Conservation (phyloP, 2,797 vertebrate genomes). For the Odontamblyopus rebecca region DNA sequence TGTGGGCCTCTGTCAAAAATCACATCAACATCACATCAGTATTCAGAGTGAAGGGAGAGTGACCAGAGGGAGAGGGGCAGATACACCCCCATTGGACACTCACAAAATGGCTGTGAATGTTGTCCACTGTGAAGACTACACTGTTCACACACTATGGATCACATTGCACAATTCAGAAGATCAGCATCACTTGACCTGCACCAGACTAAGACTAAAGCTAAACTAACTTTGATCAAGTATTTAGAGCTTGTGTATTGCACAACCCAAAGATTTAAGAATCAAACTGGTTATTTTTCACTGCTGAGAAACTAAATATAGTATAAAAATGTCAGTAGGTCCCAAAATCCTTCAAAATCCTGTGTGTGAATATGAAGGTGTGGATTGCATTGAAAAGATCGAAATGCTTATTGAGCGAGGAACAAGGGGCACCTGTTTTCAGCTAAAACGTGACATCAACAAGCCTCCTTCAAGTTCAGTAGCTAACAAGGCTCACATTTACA, state of each 20-base stretch:
- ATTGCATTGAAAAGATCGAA: neutral
- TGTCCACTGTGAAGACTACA: neutral
- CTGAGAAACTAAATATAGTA: neutral
- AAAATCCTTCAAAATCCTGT: neutral
- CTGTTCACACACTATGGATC: neutral
- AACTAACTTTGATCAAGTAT: conserved; percentile 8
- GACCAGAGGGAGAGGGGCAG: conserved; percentile 10
- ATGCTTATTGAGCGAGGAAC: conserved; percentile 24
- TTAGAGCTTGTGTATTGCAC: conserved; percentile 25
- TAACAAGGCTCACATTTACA: conserved; percentile 46
- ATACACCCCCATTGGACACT: neutral
- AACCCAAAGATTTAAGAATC: conserved; percentile 4
- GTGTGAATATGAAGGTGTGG: too few relatives aligned
- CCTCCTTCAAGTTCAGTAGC: conserved; percentile 23
- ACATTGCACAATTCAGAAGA: neutral
- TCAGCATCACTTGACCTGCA: conserved; percentile 8
- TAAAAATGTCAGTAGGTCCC: neutral
- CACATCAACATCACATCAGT: conserved; percentile 20
- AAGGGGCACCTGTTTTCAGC: conserved; percentile 49
- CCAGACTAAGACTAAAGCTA: conserved; percentile 10
- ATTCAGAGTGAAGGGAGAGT: conserved; percentile 15
- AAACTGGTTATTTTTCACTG: neutral
- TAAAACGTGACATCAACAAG: conserved; percentile 34
- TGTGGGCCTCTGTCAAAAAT: conserved; percentile 38
- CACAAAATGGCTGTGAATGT: neutral